phyloP scores from a whole-genome alignment of 2,888 invertebrate genomes.

The Andrena trimmerana region DNA sequence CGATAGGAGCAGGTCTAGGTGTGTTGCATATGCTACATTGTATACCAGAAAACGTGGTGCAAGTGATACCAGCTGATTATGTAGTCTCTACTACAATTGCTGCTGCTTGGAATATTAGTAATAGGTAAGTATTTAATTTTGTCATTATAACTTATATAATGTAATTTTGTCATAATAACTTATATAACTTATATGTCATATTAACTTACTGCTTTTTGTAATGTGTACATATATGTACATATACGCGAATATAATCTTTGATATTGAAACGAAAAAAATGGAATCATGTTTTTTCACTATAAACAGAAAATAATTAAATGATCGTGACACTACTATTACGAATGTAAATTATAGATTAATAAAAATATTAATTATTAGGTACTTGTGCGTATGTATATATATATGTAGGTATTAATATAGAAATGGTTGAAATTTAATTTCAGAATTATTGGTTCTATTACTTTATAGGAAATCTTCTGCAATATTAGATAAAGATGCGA shows the following conservation, averaged over 20 bases:
- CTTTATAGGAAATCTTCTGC: slow-evolving; percentile 10
- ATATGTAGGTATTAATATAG: too few species aligned
- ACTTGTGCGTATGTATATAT: too few species aligned
- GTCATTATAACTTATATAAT: neutral
- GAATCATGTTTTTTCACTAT: neutral
- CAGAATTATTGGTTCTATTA: neutral
- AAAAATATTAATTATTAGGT: too few species aligned
- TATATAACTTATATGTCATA: too few species aligned
- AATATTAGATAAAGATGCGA: neutral
- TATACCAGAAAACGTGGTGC: slow-evolving; percentile 86
- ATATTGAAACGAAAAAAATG: neutral
- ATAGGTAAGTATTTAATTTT: slow-evolving; percentile 32
- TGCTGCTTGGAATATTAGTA: slow-evolving; percentile 86
- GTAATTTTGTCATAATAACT: neutral
- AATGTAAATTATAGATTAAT: neutral
- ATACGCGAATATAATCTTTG: too few species aligned
- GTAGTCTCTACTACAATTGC: slow-evolving; percentile 88
- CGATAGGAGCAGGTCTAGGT: slow-evolving; percentile 87
- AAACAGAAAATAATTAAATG: neutral
- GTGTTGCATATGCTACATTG: slow-evolving; percentile 88
- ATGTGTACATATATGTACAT: too few species aligned
- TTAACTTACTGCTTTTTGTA: too few species aligned
- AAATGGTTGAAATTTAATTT: neutral
- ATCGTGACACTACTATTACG: neutral
- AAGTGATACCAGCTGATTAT: slow-evolving; percentile 90